A percentile compares a stretch with the other conserved stretches of the same genome.
Conservation (phyloP, 2,113 vertebrate species). For the Lepus timidus region DNA sequence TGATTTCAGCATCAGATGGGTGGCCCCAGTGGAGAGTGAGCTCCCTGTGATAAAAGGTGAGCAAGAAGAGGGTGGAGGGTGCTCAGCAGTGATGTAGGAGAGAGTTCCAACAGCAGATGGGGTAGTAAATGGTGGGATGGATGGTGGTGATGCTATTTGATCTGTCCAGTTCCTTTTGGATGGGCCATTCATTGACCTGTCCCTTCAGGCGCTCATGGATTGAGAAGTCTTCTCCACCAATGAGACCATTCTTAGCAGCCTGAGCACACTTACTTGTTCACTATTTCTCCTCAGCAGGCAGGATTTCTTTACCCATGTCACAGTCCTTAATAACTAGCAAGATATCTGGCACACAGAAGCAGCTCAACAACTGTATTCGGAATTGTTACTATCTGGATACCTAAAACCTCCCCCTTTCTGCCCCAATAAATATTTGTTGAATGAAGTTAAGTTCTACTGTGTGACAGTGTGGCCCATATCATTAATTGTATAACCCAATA, state of each 20-base stretch:
- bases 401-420: background rate
- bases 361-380: background rate
- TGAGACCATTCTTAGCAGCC: background rate
- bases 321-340: slow-evolving; percentile 39
- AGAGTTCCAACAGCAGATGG: background rate
- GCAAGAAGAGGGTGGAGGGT: background rate
- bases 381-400: slow-evolving; percentile 9
- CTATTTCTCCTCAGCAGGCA: background rate
- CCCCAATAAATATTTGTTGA: background rate
- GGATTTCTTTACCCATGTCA: background rate
- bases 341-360: slow-evolving; percentile 7
- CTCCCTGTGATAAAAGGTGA: background rate
- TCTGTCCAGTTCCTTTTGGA: background rate
- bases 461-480: background rate
- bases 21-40: background rate
- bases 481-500: background rate
- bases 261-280: background rate
- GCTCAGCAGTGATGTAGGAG: background rate
- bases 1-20: background rate
- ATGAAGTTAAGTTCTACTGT: slow-evolving; percentile 49
- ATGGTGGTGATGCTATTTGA: slow-evolving; percentile 5
- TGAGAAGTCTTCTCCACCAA: background rate
- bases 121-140: background rate
- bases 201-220: background rate
- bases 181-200: background rate